Evolutionary conservation across 2,888 invertebrate genomes (phyloP), one percentile per base, ranked within the genome.

Genomic region (Ophion slaviceki): DNA sequence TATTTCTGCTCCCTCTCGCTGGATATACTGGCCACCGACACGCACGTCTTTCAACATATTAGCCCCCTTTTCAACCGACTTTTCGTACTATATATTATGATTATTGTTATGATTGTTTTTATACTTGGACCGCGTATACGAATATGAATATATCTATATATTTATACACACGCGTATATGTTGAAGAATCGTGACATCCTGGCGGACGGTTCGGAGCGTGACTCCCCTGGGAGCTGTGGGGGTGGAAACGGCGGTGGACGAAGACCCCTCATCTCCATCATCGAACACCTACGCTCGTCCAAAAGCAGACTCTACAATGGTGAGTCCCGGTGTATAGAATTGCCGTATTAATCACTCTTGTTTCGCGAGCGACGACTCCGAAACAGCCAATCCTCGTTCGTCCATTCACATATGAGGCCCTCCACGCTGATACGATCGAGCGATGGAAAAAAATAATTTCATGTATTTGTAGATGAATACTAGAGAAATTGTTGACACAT

Each of bases 131-230:
- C 11, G 53, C 28, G 14, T 20, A 66, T 36, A 20, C 40, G 17
- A 53, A 53, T 53, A 53, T 53, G 14, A 24, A 45, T n/a, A 47
- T 57, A 20, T 62, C 28, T 75, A 24, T 28, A 70, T 59, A 67
- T 59, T 53, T 14, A 61, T 59, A 47, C 75, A 57, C 64, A 53
- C 47, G 53, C 62, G 45, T 75, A 59, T 76, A 59, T 86, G 82
- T 90, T 90, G 57, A 86, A 92, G 93, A 90, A 91, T 87, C 87
- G 91, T 90, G 91, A 92, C 93, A 93, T 91, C 92, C 93, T 93
- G 93, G 93, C 93, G 93, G 90, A 93, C 92, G 88, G 91, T 89
- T 91, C 90, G 89, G 92, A 93, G 87, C 92, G 90, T 82, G 91
- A 92, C 88, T 90, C 91, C 91, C 91, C 92, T 90, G 91, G 92